These are phyloP conservation scores for Orchesellides sinensis DNA, from an alignment of 2,888 invertebrate genomes.

Conservation along the genomic window DNA sequence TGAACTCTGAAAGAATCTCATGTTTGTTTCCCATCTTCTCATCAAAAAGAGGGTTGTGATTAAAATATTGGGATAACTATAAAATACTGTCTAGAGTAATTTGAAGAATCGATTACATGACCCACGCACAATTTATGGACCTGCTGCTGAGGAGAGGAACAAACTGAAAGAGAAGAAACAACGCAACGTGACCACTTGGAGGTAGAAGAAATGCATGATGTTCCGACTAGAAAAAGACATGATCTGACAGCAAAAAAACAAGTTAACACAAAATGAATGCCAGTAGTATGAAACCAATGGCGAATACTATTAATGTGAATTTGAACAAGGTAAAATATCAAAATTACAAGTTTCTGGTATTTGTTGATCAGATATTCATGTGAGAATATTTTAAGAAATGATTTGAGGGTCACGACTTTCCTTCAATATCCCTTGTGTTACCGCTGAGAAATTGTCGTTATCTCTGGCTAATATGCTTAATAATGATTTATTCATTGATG, in stretches of 20 bases:
- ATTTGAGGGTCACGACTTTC: slow-evolving; percentile 6
- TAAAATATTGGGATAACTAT: neutral
- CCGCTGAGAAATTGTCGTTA: slow-evolving; percentile 2
- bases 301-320: too few species aligned
- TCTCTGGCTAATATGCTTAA: slow-evolving; percentile 1
- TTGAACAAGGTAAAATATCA: neutral
- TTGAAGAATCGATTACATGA: slow-evolving; percentile 49
- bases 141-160: slow-evolving; percentile 29
- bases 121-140: slow-evolving; percentile 48
- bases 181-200: slow-evolving; percentile 20
- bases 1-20: neutral
- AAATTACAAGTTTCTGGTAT: neutral
- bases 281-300: too few species aligned
- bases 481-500: neutral
- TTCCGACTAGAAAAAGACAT: too few species aligned
- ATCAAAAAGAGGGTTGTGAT: neutral
- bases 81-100: slow-evolving; percentile 30
- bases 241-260: neutral
- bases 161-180: neutral
- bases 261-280: neutral
- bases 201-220: too few species aligned
- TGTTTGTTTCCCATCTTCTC: neutral
- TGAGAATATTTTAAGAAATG: neutral
- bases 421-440: neutral
- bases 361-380: neutral